These are phyloP conservation scores for Cinclus mexicanus DNA, from an alignment of 2,113 vertebrate genomes.

Conservation along the genomic window DNA sequence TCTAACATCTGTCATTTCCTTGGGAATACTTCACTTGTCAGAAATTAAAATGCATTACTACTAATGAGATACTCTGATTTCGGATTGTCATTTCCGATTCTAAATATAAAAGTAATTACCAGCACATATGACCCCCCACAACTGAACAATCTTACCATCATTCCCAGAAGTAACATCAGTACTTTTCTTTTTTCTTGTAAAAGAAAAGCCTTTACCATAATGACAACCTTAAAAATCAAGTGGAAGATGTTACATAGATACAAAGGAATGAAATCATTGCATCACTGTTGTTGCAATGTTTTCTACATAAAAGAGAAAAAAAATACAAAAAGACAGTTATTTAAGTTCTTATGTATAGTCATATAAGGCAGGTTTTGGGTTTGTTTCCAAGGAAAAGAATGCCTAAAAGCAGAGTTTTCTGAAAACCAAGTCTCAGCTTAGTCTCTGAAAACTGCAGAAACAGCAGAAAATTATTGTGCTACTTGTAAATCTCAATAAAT, in stretches of 20 bases:
- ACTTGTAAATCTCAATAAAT: background rate
- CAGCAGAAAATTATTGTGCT: background rate
- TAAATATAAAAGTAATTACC: conserved; percentile 36
- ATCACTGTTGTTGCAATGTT: background rate
- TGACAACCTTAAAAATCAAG: background rate
- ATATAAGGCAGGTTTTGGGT: background rate
- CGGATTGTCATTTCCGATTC: conserved; percentile 13
- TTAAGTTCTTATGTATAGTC: background rate
- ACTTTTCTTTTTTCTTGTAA: background rate
- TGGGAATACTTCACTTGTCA: conserved; percentile 10
- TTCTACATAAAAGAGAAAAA: background rate
- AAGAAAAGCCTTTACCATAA: background rate
- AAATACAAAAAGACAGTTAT: background rate
- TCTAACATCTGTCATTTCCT: background rate
- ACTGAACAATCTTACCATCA: background rate
- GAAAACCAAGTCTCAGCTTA: background rate
- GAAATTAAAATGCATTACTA: conserved; percentile 30
- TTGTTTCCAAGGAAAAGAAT: background rate
- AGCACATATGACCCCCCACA: background rate
- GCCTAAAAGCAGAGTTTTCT: background rate
- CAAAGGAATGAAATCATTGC: background rate
- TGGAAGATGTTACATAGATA: background rate
- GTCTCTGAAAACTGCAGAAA: background rate
- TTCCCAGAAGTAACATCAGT: background rate
- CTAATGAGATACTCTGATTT: conserved; percentile 31